These are phyloP conservation scores for Achlya flavicornis DNA, from an alignment of 2,888 invertebrate species.

Conservation along the genomic window DNA sequence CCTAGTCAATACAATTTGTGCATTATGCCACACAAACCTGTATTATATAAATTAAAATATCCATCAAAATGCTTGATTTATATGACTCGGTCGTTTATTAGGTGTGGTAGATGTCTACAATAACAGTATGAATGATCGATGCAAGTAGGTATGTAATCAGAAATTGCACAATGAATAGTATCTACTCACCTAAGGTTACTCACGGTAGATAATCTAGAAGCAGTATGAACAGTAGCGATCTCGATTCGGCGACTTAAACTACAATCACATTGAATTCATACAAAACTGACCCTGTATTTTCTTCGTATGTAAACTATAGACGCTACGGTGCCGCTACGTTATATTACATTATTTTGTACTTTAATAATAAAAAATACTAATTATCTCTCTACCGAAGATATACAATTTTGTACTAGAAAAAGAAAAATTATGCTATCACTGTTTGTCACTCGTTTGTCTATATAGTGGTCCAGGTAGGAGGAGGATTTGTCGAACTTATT, in stretches of 20 bases:
- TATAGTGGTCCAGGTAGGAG: slow-evolving; percentile 83
- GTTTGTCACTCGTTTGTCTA: slow-evolving; percentile 68
- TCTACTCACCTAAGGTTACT: slow-evolving; percentile 73
- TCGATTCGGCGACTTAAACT: slow-evolving; percentile 78
- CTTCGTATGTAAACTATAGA: slow-evolving; percentile 78
- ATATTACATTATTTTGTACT: slow-evolving; percentile 80
- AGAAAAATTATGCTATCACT: slow-evolving; percentile 58
- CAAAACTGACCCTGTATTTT: slow-evolving; percentile 83
- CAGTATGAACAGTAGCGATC: slow-evolving; percentile 74
- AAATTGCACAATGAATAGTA: neutral
- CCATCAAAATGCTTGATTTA: slow-evolving; percentile 30
- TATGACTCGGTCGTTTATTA: slow-evolving; percentile 34
- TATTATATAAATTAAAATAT: slow-evolving; percentile 39
- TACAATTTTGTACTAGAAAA: slow-evolving; percentile 80
- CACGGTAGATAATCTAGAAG: slow-evolving; percentile 69
- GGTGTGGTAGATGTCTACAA: slow-evolving; percentile 31
- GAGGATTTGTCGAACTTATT: slow-evolving; percentile 84
- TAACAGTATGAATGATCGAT: slow-evolving; percentile 40
- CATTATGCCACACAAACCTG: slow-evolving; percentile 29
- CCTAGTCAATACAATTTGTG: slow-evolving; percentile 36
- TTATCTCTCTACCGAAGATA: slow-evolving; percentile 70
- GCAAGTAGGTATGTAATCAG: too few species aligned
- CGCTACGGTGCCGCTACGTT: slow-evolving; percentile 70
- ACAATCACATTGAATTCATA: slow-evolving; percentile 84
- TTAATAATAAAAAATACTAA: slow-evolving; percentile 76